These are phyloP conservation scores for Hippopotamyrus pictus DNA, from an alignment of 2,797 vertebrate genomes.

Conservation along the genomic window DNA sequence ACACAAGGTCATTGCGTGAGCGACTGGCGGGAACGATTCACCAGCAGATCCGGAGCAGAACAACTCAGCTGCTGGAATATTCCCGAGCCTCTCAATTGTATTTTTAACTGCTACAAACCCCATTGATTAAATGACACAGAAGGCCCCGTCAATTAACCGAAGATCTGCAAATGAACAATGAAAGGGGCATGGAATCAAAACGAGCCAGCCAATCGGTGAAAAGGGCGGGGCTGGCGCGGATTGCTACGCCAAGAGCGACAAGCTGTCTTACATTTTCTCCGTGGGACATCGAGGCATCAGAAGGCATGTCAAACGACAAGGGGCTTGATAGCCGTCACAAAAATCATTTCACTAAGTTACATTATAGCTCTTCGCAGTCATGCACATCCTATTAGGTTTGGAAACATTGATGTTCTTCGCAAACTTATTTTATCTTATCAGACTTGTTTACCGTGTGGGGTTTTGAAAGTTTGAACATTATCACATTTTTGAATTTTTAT, in stretches of 20 bases:
- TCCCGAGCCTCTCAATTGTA: not conserved
- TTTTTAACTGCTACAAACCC: not conserved
- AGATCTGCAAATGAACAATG: not conserved
- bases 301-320: not conserved
- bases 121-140: not conserved
- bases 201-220: not conserved
- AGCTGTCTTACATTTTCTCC: not conserved
- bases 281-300: not conserved
- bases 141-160: not conserved
- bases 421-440: not conserved
- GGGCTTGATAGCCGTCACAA: not conserved
- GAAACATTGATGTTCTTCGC: not conserved
- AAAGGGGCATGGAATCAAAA: not conserved
- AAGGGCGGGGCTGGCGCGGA: not conserved
- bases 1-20: not conserved
- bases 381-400: not conserved
- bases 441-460: not conserved
- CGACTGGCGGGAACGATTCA: not conserved
- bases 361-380: not conserved
- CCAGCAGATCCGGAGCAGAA: not conserved
- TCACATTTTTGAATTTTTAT: not conserved
- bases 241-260: not conserved
- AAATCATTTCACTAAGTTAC: not conserved
- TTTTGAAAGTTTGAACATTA: not conserved
- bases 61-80: not conserved